Conservation (phyloP, 2,113 vertebrate genomes). For the Tychaedon coryphoeus region DNA sequence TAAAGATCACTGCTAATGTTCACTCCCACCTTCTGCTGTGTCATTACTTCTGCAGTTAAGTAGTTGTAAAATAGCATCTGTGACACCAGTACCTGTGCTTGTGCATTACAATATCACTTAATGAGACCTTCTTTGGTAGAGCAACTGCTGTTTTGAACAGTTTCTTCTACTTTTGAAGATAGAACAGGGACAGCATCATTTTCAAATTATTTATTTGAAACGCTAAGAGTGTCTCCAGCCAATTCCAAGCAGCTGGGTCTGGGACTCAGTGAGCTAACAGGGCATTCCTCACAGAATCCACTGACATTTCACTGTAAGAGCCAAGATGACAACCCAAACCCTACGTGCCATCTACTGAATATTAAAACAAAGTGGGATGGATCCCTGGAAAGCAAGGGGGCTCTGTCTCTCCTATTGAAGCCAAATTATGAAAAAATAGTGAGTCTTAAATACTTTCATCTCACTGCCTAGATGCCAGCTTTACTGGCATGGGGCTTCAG, state of each 20-base stretch:
- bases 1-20: conserved; percentile 59
- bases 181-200: conserved; percentile 12
- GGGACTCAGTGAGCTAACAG: background rate
- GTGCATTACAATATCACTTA: conserved; percentile 65
- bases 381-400: background rate
- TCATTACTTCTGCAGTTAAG: conserved; percentile 61
- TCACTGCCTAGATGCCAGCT: background rate
- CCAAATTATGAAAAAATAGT: background rate
- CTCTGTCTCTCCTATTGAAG: background rate
- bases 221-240: conserved; percentile 14
- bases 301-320: background rate
- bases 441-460: background rate
- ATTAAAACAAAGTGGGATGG: background rate
- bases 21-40: conserved; percentile 63
- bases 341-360: background rate
- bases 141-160: conserved; percentile 60
- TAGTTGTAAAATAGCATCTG: conserved; percentile 50
- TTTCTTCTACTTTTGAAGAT: conserved; percentile 48
- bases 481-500: background rate
- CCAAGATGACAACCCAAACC: background rate
- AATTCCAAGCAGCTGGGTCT: background rate
- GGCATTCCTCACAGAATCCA: background rate
- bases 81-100: conserved; percentile 59
- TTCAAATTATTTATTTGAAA: conserved; percentile 67
- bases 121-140: conserved; percentile 51